These are phyloP conservation scores for Pipistrellus pygmaeus DNA, from an alignment of 2,797 vertebrate genomes.

Conservation along the genomic window DNA sequence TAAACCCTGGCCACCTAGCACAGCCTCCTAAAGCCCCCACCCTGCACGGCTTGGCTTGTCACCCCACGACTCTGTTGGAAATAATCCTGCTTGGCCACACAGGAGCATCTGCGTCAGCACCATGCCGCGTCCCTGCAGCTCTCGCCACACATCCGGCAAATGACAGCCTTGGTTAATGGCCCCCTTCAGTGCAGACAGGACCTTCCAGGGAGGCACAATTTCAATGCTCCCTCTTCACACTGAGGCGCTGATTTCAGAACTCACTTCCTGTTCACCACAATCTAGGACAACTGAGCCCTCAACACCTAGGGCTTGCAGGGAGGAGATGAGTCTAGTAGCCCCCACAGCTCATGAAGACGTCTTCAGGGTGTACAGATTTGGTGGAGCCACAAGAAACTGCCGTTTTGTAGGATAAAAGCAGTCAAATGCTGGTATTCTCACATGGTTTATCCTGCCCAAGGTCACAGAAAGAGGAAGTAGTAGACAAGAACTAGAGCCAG, in stretches of 20 bases:
- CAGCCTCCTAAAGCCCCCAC: background rate
- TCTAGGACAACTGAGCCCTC: background rate
- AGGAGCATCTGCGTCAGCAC: background rate
- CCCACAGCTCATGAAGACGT: background rate
- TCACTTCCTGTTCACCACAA: background rate
- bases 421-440: background rate
- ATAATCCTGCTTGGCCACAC: background rate
- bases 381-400: background rate
- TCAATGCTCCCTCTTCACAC: background rate
- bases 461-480: background rate
- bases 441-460: background rate
- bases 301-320: accelerated
- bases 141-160: background rate
- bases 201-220: slow-evolving; percentile 29
- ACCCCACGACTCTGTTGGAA: slow-evolving; percentile 74
- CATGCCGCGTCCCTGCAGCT: background rate
- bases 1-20: background rate
- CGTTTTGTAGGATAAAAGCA: background rate
- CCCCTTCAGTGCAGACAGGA: slow-evolving; percentile 15
- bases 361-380: accelerated
- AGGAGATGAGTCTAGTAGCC: background rate
- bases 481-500: background rate
- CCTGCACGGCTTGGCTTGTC: background rate
- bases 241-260: background rate
- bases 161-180: slow-evolving; percentile 65